These are phyloP conservation scores for Halcyon chelicuti DNA, from an alignment of 2,797 vertebrate species.

Conservation along the genomic window DNA sequence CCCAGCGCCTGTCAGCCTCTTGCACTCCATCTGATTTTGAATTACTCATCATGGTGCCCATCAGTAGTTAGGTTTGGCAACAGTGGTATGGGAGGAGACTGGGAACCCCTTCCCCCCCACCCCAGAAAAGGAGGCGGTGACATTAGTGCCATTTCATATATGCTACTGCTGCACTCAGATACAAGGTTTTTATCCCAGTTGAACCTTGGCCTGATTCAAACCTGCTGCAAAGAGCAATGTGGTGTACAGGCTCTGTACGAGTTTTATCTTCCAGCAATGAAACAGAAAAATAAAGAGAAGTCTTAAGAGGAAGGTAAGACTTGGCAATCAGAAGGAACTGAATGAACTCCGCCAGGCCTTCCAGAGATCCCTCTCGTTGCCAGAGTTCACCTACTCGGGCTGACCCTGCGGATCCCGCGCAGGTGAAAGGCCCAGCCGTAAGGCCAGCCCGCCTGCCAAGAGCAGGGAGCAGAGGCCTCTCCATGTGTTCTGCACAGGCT, in stretches of 20 bases:
- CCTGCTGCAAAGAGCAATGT: not conserved
- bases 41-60: not conserved
- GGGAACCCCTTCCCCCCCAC: not conserved
- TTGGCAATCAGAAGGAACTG: not conserved
- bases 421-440: not conserved
- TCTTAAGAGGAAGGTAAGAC: not conserved
- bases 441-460: not conserved
- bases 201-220: not conserved
- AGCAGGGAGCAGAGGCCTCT: not conserved
- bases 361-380: not conserved
- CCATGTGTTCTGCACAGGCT: accelerated
- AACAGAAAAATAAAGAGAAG: not conserved
- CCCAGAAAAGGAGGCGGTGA: not conserved
- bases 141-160: not conserved
- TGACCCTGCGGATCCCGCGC: accelerated
- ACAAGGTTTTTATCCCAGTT: not conserved
- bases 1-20: accelerated
- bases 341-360: not conserved
- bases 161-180: not conserved
- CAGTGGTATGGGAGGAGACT: accelerated
- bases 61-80: not conserved
- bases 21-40: not conserved
- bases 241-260: not conserved
- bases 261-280: not conserved
- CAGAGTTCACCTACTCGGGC: not conserved